Evolutionary conservation across 2,113 vertebrate genomes (phyloP).

Genomic region (Nothocercus nigrocapillus): DNA sequence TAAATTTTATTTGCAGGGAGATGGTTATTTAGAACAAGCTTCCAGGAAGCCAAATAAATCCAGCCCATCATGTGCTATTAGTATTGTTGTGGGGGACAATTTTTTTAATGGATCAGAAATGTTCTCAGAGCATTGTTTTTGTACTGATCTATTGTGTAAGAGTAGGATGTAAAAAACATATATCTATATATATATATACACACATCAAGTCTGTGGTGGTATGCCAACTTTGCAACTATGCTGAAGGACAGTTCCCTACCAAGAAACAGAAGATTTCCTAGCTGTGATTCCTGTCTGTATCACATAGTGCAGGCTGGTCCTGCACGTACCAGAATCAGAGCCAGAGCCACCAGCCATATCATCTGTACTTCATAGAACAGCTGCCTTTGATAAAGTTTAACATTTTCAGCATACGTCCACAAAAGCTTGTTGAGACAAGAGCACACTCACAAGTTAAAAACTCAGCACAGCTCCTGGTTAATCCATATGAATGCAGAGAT

Average conservation of each 20-base stretch:
- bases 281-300: background rate
- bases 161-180: background rate
- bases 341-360: background rate
- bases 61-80: background rate
- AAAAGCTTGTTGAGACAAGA: background rate
- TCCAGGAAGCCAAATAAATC: background rate
- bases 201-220: too few relatives aligned
- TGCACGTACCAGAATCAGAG: accelerated
- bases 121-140: background rate
- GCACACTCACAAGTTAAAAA: background rate
- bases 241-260: background rate
- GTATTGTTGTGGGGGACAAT: background rate
- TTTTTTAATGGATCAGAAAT: background rate
- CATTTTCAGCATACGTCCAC: background rate
- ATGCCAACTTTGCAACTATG: too few relatives aligned
- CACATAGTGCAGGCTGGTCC: background rate
- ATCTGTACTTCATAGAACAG: background rate
- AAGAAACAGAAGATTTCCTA: background rate
- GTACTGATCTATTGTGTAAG: background rate
- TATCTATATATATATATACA: too few relatives aligned
- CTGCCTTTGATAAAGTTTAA: background rate
- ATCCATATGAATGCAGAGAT: background rate
- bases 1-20: background rate
- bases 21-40: background rate
- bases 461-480: background rate